Conservation (phyloP, 2,797 vertebrate genomes). For the Stomatorhinus walkeri region DNA sequence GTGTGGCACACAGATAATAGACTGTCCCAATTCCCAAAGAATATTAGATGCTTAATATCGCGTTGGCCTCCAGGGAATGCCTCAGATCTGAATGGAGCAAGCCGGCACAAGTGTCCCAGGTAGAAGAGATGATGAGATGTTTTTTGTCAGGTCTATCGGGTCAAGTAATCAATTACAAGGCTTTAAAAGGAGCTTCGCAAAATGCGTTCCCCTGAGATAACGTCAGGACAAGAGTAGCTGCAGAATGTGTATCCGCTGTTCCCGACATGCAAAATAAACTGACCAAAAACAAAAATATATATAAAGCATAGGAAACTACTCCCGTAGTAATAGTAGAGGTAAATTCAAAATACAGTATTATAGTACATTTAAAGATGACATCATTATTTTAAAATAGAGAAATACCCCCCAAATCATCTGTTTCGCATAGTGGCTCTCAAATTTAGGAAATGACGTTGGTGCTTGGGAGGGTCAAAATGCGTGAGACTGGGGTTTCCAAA, state of each 20-base stretch:
- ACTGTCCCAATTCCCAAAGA: background rate
- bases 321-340: background rate
- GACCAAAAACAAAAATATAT: background rate
- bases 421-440: background rate
- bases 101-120: background rate
- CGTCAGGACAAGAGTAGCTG: background rate
- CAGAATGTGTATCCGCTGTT: background rate
- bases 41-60: background rate
- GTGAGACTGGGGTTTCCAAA: background rate
- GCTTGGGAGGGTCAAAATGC: background rate
- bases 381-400: background rate
- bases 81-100: background rate
- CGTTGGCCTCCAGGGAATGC: background rate
- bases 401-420: background rate
- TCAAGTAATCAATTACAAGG: background rate
- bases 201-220: background rate
- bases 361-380: background rate
- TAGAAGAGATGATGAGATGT: background rate
- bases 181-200: background rate
- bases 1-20: background rate
- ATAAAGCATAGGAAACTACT: background rate
- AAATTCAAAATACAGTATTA: background rate
- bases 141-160: background rate
- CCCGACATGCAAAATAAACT: background rate
- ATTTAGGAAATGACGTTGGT: background rate